Base-by-base conservation (phyloP, 2,113 vertebrate genomes). In the Nipponia nippon region DNA sequence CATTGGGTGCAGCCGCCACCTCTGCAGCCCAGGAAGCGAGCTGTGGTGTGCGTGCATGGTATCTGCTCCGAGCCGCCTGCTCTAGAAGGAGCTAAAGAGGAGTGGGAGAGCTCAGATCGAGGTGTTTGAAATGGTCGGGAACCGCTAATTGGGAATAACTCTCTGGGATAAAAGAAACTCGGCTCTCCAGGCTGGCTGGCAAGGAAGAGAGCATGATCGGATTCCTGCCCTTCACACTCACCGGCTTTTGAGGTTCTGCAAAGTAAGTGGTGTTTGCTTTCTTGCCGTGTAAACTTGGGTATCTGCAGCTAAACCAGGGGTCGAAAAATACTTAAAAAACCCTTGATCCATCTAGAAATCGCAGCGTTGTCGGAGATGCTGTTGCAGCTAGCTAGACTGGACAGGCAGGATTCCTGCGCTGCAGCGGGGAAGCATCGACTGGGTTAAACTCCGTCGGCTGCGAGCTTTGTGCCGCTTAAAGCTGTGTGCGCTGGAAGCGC, bases 11-110 rank as follows among this genome's bases (percentile, higher is more conserved):
- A 77, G 76, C 77, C 70, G 0, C 79, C 86, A 12, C 79, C 76
- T 58, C 83, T 30, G 69, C 76, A 11, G 85, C 87, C 34, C 97
- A 95, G 97, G 96, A 98, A 98, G 56, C 38, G 49, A 42, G 81
- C 70, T 67, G 75, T 0, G 73, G 36, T 17, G 52, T 11, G 46
- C 3, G 38, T 69, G 94, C 53, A 3, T 42, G 21, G 49, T 58
- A 14, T 11, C 25, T 83, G 94, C 89, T 42, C 75, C 0, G 80
- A 59, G 89, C 61, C 22, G 3, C 5, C 83, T 32, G 72, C 55
- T 46, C 46, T 10, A 7, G 40, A 1, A 40, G 25, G 52, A 69
- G 72, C 16, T 15, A 2, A 17, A 44, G 65, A 65, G 49, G 46
- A 58, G 38, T 0, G 3, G 69, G 65, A 76, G 13, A 79, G 92